A percentile compares a stretch with the other conserved stretches of the same genome.
Evolutionary conservation across 2,797 vertebrate genomes (phyloP).

Genomic region (Sebastes minor): DNA sequence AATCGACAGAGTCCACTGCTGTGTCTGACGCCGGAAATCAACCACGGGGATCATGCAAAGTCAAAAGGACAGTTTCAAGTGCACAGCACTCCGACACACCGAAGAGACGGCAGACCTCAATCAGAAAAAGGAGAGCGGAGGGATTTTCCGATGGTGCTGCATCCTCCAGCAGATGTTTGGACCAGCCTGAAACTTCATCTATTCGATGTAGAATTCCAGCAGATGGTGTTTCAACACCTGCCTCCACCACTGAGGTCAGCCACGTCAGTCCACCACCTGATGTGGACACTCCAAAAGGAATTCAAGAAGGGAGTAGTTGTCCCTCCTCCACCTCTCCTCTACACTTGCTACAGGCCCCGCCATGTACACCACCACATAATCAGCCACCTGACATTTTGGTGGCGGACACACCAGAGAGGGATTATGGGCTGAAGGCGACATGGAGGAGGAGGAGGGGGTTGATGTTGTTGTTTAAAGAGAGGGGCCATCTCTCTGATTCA

Average conservation of each 20-base stretch:
- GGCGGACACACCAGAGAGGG: slow-evolving; percentile 87
- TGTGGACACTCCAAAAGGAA: slow-evolving; percentile 71
- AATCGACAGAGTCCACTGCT: background rate
- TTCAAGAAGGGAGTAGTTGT: background rate
- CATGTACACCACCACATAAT: slow-evolving; percentile 46
- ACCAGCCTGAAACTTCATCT: background rate
- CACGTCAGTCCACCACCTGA: slow-evolving; percentile 52
- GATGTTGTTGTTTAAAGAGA: slow-evolving; percentile 81
- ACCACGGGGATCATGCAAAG: background rate
- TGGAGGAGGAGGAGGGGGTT: slow-evolving; percentile 86
- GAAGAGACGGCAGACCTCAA: background rate
- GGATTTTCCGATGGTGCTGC: background rate
- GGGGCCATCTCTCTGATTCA: slow-evolving; percentile 79
- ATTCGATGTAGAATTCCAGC: slow-evolving; percentile 6
- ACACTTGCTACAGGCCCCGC: slow-evolving; percentile 47
- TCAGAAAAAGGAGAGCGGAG: slow-evolving; percentile 25
- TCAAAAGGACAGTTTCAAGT: slow-evolving; percentile 5
- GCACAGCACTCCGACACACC: slow-evolving; percentile 21
- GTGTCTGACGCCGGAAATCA: slow-evolving; percentile 14
- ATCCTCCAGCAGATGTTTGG: slow-evolving; percentile 14
- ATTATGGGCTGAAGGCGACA: slow-evolving; percentile 90
- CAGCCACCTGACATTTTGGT: slow-evolving; percentile 76
- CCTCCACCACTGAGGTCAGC: slow-evolving; percentile 20
- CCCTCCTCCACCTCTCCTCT: slow-evolving; percentile 12
- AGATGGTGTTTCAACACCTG: slow-evolving; percentile 29